Evolutionary conservation across 2,888 invertebrate genomes (phyloP).

Genomic region (Drosophila kuntzei): DNA sequence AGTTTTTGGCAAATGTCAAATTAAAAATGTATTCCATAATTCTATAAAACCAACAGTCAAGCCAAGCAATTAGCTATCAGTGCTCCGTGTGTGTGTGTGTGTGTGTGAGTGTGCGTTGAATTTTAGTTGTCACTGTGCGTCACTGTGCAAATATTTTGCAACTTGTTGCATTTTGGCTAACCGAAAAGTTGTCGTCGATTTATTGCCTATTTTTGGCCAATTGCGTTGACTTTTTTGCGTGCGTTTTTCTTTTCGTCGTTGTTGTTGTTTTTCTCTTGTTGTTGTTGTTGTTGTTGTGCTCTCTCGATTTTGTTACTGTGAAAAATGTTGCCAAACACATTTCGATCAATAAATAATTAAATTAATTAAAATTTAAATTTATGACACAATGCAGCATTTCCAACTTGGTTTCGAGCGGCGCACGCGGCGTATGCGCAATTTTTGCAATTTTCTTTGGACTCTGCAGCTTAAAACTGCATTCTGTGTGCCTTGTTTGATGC

Average conservation of each 20-base stretch:
- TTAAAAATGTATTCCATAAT: slow-evolving; percentile 82
- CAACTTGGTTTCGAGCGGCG: slow-evolving; percentile 32
- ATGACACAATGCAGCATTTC: slow-evolving; percentile 69
- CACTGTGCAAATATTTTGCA: slow-evolving; percentile 71
- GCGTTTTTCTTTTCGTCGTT: slow-evolving; percentile 14
- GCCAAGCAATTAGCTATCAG: slow-evolving; percentile 74
- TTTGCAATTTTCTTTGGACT: slow-evolving; percentile 47
- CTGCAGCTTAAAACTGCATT: slow-evolving; percentile 60
- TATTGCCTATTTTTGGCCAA: slow-evolving; percentile 67
- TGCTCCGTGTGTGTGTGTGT: slow-evolving; percentile 15
- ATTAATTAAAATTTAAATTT: slow-evolving; percentile 81
- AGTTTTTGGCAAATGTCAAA: slow-evolving; percentile 78
- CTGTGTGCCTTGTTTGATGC: slow-evolving; percentile 73
- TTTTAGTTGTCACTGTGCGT: slow-evolving; percentile 69
- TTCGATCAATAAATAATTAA: slow-evolving; percentile 78
- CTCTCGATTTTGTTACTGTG: slow-evolving; percentile 50
- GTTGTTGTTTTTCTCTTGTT: slow-evolving; percentile 12
- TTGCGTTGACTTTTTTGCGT: slow-evolving; percentile 50
- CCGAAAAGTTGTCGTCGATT: slow-evolving; percentile 49
- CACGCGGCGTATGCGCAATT: slow-evolving; percentile 73
- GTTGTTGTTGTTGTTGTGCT: slow-evolving; percentile 16
- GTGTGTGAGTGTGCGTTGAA: slow-evolving; percentile 43
- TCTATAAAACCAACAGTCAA: slow-evolving; percentile 62
- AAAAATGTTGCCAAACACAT: slow-evolving; percentile 67
- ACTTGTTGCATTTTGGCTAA: slow-evolving; percentile 63